A percentile compares a stretch with the other conserved stretches of the same genome.
phyloP scores from a whole-genome alignment of 2,888 invertebrate genomes.

The Nephrocerus scutellatus region DNA sequence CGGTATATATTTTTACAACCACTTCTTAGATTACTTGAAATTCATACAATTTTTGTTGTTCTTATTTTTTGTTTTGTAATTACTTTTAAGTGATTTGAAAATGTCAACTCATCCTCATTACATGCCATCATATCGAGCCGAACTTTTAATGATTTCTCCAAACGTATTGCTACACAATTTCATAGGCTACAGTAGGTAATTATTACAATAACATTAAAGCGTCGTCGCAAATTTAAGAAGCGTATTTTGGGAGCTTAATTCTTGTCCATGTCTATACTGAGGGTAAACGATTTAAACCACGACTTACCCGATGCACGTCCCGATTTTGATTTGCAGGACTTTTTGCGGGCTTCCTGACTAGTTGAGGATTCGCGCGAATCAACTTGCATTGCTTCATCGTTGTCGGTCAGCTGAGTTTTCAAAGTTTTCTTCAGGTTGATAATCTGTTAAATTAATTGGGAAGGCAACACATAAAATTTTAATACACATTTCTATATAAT shows the following conservation, averaged over 20 bases:
- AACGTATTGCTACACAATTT: too few species aligned
- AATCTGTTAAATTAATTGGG: conserved; percentile 62
- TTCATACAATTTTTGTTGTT: too few species aligned
- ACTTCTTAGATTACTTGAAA: too few species aligned
- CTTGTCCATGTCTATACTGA: conserved; percentile 24
- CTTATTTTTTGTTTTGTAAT: too few species aligned
- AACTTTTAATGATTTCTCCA: too few species aligned
- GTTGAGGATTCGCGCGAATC: conserved; percentile 57
- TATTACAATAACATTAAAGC: too few species aligned
- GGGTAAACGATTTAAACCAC: conserved; percentile 31
- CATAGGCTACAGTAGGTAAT: too few species aligned
- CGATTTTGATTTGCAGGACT: conserved; percentile 41
- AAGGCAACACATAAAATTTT: neutral
- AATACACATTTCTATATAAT: neutral
- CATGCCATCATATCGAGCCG: too few species aligned
- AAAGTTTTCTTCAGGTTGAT: conserved; percentile 80
- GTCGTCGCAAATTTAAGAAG: too few species aligned
- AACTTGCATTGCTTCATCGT: conserved; percentile 77
- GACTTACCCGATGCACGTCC: conserved; percentile 35
- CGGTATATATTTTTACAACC: too few species aligned
- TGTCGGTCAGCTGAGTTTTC: conserved; percentile 71
- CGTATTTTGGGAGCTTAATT: neutral
- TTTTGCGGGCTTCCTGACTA: conserved; percentile 41
- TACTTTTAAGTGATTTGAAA: too few species aligned
- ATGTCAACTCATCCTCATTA: too few species aligned